These are phyloP conservation scores for Lepisosteus oculatus DNA, from an alignment of 2,113 vertebrate species.

Conservation along the genomic window DNA sequence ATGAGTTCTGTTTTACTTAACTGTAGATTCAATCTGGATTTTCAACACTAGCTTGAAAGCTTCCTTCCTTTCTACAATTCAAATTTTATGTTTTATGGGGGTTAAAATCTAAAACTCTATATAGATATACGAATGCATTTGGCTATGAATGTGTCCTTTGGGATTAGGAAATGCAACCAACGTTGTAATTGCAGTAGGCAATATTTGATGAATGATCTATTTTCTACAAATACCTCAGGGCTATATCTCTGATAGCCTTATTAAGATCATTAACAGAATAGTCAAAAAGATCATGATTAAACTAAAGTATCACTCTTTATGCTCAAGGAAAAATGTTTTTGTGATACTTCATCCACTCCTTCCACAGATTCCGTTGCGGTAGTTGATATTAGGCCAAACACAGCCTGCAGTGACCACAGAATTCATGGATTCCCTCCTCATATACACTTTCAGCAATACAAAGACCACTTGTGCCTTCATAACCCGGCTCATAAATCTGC, in stretches of 20 bases:
- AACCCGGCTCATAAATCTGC: background rate
- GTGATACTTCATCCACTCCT: background rate
- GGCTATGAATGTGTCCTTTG: no score
- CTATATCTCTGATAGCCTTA: background rate
- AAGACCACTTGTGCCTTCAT: background rate
- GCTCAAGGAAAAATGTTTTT: background rate
- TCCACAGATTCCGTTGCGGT: background rate
- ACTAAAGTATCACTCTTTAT: background rate
- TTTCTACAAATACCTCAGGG: background rate
- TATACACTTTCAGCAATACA: slow-evolving; percentile 6
- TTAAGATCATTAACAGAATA: background rate
- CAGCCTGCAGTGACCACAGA: background rate
- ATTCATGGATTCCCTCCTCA: slow-evolving; percentile 8
- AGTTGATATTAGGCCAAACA: slow-evolving; percentile 2
- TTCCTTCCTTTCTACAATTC: no score
- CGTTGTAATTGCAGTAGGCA: background rate
- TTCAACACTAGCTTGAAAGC: no score
- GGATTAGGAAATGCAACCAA: no score
- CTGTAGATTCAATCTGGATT: no score
- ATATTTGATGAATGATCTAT: background rate
- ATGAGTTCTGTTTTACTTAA: no score
- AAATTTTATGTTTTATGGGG: no score
- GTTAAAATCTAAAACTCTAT: no score
- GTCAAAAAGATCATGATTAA: background rate
- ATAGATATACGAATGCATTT: no score